Percentiles rank a stretch among this genome's conserved stretches.
phyloP scores from a whole-genome alignment of 2,888 invertebrate genomes.

The Phania funesta region DNA sequence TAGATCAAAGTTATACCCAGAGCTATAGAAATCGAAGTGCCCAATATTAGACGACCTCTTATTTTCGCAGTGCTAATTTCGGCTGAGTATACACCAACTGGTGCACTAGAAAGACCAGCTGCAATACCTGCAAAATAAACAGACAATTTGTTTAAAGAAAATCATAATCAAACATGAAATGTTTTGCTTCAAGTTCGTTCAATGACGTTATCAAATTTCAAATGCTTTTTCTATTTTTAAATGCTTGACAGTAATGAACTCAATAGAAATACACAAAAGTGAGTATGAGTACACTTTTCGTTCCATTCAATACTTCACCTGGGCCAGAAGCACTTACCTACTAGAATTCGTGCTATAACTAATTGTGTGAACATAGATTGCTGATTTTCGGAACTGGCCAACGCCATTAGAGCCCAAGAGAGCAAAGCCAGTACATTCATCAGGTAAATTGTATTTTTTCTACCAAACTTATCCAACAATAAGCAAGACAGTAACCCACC shows the following conservation, averaged over 20 bases:
- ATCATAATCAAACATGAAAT: too few relatives aligned
- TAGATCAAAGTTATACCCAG: conserved; percentile 85
- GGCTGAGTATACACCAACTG: conserved; percentile 79
- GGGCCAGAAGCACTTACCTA: too few relatives aligned
- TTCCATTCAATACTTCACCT: too few relatives aligned
- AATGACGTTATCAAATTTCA: too few relatives aligned
- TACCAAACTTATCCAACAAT: conserved; percentile 77
- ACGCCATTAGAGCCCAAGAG: conserved; percentile 77
- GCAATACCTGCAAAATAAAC: conserved; percentile 72
- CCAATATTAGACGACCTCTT: conserved; percentile 84
- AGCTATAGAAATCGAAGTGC: conserved; percentile 84
- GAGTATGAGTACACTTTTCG: too few relatives aligned
- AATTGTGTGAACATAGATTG: conserved; percentile 75
- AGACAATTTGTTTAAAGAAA: not conserved
- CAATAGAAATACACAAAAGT: too few relatives aligned
- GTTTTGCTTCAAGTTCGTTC: not conserved
- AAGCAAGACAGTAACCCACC: conserved; percentile 77
- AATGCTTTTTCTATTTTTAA: too few relatives aligned
- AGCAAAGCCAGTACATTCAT: conserved; percentile 76
- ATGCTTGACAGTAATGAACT: too few relatives aligned
- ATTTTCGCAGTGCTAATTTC: conserved; percentile 82
- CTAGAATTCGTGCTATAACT: conserved; percentile 76
- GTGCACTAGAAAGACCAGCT: conserved; percentile 78
- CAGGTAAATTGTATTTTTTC: conserved; percentile 76
- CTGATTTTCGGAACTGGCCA: conserved; percentile 72